These are phyloP conservation scores for Cottus gobio DNA, from an alignment of 2,113 vertebrate genomes.

Conservation along the genomic window DNA sequence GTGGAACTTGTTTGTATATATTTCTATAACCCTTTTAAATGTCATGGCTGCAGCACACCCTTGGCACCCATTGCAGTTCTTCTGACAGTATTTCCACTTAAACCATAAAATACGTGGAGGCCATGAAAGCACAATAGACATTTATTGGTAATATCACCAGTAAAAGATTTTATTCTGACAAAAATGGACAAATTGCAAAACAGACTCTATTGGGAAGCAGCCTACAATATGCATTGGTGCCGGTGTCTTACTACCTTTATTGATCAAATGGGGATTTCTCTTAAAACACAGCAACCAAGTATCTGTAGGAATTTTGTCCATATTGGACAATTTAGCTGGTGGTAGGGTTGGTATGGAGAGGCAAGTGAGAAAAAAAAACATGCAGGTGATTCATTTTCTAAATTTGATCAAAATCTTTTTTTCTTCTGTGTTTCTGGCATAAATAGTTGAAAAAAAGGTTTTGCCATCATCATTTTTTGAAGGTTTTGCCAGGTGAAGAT, in stretches of 20 bases:
- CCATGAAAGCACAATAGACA: slow-evolving; percentile 51
- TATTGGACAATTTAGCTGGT: not conserved
- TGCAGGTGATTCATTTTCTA: not conserved
- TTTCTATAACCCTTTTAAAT: slow-evolving; percentile 53
- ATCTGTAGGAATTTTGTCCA: not conserved
- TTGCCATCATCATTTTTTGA: no score
- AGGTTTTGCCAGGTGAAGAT: not conserved
- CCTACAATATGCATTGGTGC: not conserved
- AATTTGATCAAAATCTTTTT: not conserved
- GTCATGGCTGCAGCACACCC: slow-evolving; percentile 59
- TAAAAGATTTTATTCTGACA: slow-evolving; percentile 50
- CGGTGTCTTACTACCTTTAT: not conserved
- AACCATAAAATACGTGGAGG: slow-evolving; percentile 62
- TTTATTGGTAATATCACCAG: slow-evolving; percentile 57
- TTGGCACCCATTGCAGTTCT: slow-evolving; percentile 36
- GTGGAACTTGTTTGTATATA: slow-evolving; percentile 62
- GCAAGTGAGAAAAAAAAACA: no score
- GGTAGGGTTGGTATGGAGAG: not conserved
- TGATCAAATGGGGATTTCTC: not conserved
- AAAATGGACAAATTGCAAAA: slow-evolving; percentile 47
- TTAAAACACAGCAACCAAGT: not conserved
- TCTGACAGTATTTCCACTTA: slow-evolving; percentile 58
- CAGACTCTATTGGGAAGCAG: not conserved
- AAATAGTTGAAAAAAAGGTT: not conserved
- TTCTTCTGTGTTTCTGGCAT: not conserved